A percentile compares a stretch with the other conserved stretches of the same genome.
Conservation (phyloP, 2,888 invertebrate genomes). For the Congeria kusceri region DNA sequence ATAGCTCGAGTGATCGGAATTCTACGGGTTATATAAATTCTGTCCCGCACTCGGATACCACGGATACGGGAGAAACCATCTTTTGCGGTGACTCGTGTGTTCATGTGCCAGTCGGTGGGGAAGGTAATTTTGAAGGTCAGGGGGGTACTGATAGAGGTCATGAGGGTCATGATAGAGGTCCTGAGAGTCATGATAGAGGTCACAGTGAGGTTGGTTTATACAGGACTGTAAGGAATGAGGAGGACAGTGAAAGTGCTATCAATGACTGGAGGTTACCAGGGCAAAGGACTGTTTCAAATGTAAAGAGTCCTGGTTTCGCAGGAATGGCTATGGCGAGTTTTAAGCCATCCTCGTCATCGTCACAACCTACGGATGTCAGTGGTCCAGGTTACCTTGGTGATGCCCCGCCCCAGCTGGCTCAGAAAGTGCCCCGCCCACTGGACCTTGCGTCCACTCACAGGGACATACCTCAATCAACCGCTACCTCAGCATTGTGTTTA, state of each 20-base stretch:
- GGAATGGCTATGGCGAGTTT: too few relatives aligned
- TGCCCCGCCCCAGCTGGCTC: too few relatives aligned
- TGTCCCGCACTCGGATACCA: constrained; percentile 33
- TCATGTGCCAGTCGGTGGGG: background rate
- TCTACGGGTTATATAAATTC: constrained; percentile 24
- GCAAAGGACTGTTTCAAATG: background rate
- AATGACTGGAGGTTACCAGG: background rate
- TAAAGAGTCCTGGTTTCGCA: too few relatives aligned
- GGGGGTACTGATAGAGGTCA: too few relatives aligned
- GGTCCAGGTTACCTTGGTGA: too few relatives aligned
- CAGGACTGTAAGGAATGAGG: background rate
- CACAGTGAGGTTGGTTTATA: background rate
- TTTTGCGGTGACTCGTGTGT: constrained; percentile 21
- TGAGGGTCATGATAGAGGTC: background rate
- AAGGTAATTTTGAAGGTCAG: background rate
- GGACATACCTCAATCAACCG: constrained; percentile 15
- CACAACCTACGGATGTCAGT: too few relatives aligned
- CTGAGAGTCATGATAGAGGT: too few relatives aligned
- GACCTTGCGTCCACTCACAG: background rate
- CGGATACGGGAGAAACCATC: constrained; percentile 41
- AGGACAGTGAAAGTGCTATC: background rate
- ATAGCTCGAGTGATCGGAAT: constrained; percentile 12
- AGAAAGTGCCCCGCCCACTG: too few relatives aligned
- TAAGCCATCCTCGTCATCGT: too few relatives aligned
- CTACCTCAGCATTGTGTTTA: constrained; percentile 23